Percentiles rank a stretch among this genome's conserved stretches.
Conservation (phyloP, 2,888 invertebrate genomes). For the Gandaritis pyraliata region DNA sequence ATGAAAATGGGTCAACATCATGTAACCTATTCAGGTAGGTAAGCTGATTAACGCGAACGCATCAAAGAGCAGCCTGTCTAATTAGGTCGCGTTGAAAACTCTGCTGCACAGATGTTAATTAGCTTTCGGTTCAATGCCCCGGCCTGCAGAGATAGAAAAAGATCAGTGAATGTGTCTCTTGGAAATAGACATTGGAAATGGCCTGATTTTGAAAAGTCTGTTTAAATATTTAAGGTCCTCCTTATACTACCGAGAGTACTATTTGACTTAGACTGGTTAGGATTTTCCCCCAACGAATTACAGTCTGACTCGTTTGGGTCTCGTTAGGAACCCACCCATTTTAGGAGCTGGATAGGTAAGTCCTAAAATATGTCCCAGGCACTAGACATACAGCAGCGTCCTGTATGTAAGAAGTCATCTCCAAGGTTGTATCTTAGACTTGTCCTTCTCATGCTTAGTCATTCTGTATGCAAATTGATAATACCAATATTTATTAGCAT, state of each 20-base stretch:
- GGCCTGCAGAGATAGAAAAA: slow-evolving; percentile 6
- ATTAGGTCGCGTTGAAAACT: slow-evolving; percentile 20
- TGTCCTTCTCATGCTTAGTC: no score
- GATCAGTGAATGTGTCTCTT: slow-evolving; percentile 9
- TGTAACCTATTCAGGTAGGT: slow-evolving; percentile 8
- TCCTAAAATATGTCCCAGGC: no score
- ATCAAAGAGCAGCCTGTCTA: slow-evolving; percentile 23
- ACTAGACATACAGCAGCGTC: no score
- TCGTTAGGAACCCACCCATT: no score
- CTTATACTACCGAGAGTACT: no score
- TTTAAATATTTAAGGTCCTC: no score
- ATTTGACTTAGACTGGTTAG: no score
- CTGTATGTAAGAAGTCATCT: no score
- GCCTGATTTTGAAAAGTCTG: background rate
- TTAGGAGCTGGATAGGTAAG: no score
- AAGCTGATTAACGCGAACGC: slow-evolving; percentile 15
- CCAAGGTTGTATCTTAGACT: no score
- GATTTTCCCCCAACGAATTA: no score
- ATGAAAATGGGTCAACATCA: slow-evolving; percentile 8
- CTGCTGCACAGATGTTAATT: slow-evolving; percentile 25
- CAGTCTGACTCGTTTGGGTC: no score
- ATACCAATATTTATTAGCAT: slow-evolving; percentile 12
- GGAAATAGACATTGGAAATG: slow-evolving; percentile 9
- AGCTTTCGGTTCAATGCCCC: slow-evolving; percentile 21
- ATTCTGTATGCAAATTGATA: background rate